Conservation (phyloP, 2,888 invertebrate species). For the Ophion ventricosus region DNA sequence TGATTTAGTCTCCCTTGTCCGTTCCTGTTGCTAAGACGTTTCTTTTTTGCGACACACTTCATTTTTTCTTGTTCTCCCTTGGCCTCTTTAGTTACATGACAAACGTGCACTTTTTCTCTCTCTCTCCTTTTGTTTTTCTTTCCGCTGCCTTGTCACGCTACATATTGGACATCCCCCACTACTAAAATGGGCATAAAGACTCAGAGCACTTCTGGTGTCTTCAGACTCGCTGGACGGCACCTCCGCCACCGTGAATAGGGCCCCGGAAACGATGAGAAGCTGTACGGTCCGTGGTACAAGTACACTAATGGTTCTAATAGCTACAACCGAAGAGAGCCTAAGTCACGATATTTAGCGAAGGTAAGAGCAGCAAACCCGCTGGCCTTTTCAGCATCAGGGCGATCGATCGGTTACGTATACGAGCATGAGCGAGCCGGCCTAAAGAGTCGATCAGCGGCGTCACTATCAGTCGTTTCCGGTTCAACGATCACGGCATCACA, state of each 20-base stretch:
- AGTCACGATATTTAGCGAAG: background rate
- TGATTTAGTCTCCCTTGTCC: no score
- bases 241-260: background rate
- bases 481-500: slow-evolving; percentile 74
- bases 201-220: background rate
- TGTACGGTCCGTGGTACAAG: no score
- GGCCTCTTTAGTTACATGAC: no score
- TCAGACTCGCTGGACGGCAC: background rate
- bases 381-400: background rate
- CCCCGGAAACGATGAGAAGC: background rate
- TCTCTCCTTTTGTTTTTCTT: no score
- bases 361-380: background rate
- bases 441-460: slow-evolving; percentile 78
- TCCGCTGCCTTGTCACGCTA: no score
- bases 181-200: background rate
- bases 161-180: no score
- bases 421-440: background rate
- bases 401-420: background rate
- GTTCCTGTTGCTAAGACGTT: no score
- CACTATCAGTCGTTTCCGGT: slow-evolving; percentile 83
- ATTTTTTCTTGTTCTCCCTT: no score
- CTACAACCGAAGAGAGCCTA: no score
- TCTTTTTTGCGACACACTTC: no score
- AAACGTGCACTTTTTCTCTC: no score
- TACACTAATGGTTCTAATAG: no score